Base-by-base conservation (phyloP, 1,140 invertebrate species). In the Scaptomyza graminum region DNA sequence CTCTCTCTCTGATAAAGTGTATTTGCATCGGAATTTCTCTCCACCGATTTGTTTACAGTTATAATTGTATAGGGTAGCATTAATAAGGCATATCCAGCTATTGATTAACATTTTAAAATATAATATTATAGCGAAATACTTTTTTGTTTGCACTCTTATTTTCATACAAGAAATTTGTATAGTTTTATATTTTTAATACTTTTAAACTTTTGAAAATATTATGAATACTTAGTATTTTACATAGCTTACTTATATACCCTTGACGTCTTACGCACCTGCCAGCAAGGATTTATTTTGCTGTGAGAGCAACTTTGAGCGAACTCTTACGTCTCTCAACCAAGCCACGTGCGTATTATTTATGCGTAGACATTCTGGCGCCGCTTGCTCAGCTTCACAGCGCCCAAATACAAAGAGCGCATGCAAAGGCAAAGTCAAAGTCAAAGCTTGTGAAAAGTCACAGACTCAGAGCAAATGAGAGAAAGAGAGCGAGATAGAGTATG, bases 331-430 rank as follows among this genome's bases (percentile, higher is more conserved):
- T 55, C n/a, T 5, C 34, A 12, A 39, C 18, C 22, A 37, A 56
- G 37, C 78, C 78, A 60, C 69, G 81, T 85, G 83, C 79, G 78
- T 88, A 75, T 87, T 87, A 87, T 87, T 87, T 87, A 88, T 87
- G 82, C 82, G 82, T 87, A 87, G 82, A 87, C 82, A 76, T 88
- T 73, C 52, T 73, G 83, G 78, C 83, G 83, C 83, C 83, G 64
- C 76, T 72, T 64, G 57, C 22, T 51, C 54, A 57, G 43, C 44
- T 12, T 31, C 44, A 31, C 7, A 18, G 41, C 43, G 9, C 5
- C 8, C 55, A 67, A 66, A 64, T 44, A 43, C 28, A 64, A 47
- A 70, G 15, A 65, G 64, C 18, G 46, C 37, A 11, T 5, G 51
- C 25, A 50, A 49, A 56, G 49, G 3, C 41, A 55, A 43, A 39